Conservation (phyloP, 1,140 invertebrate species). For the Hyphantria cunea region DNA sequence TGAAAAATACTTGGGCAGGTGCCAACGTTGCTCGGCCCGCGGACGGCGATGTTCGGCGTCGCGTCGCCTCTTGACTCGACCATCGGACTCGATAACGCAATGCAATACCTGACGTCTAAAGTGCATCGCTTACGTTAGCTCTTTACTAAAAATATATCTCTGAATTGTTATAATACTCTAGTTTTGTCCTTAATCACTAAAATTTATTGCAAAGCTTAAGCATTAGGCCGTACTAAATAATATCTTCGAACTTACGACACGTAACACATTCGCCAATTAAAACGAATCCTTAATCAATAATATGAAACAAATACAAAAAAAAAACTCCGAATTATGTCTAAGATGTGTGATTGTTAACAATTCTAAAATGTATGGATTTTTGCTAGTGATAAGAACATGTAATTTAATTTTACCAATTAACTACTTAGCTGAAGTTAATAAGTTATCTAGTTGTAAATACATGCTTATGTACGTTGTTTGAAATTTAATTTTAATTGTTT, state of each 20-base stretch:
- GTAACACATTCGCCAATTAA: too few relatives aligned
- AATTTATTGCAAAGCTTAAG: neutral
- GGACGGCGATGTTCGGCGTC: constrained; percentile 37
- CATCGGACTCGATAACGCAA: constrained; percentile 47
- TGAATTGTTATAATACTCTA: constrained; percentile 1
- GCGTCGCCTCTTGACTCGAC: constrained; percentile 42
- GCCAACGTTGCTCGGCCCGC: constrained; percentile 60
- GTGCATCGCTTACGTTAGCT: constrained; percentile 38
- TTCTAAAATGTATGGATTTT: too few relatives aligned
- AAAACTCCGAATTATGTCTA: too few relatives aligned
- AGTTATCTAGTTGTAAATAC: too few relatives aligned
- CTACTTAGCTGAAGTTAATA: too few relatives aligned
- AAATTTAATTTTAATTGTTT: neutral
- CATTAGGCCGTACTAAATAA: neutral
- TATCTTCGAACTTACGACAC: neutral
- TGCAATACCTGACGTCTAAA: constrained; percentile 50
- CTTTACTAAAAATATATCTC: constrained; percentile 14
- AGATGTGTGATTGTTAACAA: too few relatives aligned
- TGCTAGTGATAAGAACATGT: too few relatives aligned
- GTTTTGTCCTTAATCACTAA: neutral
- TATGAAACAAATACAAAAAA: too few relatives aligned
- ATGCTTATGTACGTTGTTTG: too few relatives aligned
- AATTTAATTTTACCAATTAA: too few relatives aligned
- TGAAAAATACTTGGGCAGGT: constrained; percentile 71
- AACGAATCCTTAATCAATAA: too few relatives aligned